Conservation (phyloP, 64 coral and sea anemone species). For the Platygyra sinensis region DNA sequence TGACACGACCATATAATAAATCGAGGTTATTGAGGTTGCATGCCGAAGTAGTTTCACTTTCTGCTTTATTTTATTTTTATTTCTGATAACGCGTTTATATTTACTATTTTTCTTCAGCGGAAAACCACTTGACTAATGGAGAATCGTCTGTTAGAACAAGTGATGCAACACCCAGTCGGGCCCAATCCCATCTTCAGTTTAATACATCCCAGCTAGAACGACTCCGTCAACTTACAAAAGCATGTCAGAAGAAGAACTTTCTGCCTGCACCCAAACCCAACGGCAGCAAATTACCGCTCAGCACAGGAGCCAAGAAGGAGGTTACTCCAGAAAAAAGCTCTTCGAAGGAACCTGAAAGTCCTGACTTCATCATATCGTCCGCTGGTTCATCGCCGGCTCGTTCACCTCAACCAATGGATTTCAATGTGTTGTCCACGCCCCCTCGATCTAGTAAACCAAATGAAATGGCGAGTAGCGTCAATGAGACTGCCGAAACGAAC, state of each 20-base stretch:
- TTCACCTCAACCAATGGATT: constrained; percentile 83
- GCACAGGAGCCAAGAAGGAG: constrained; percentile 3
- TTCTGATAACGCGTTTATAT: not conserved
- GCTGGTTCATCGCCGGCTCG: constrained; percentile 88
- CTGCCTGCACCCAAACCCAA: constrained; percentile 28
- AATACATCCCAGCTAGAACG: constrained; percentile 52
- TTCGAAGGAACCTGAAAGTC: not conserved
- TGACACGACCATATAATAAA: no score
- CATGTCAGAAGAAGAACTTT: constrained; percentile 57
- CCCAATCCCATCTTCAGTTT: constrained; percentile 41
- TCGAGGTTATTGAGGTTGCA: no score
- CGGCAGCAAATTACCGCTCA: not conserved
- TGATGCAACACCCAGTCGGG: not conserved
- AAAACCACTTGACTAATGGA: constrained; percentile 19
- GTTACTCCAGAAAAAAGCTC: not conserved
- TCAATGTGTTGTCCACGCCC: constrained; percentile 67
- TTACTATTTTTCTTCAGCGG: not conserved
- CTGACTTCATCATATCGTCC: constrained; percentile 89
- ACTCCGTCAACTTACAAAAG: constrained; percentile 71
- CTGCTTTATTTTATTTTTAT: no score
- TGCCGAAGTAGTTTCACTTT: no score
- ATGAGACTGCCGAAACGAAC: not conserved
- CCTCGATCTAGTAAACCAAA: constrained; percentile 22
- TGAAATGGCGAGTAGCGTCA: no score
- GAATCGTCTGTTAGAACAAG: not conserved